A percentile compares a stretch with the other conserved stretches of the same genome.
Evolutionary conservation across 2,113 vertebrate species (phyloP).

Genomic region (Pelmatolapia mariae): DNA sequence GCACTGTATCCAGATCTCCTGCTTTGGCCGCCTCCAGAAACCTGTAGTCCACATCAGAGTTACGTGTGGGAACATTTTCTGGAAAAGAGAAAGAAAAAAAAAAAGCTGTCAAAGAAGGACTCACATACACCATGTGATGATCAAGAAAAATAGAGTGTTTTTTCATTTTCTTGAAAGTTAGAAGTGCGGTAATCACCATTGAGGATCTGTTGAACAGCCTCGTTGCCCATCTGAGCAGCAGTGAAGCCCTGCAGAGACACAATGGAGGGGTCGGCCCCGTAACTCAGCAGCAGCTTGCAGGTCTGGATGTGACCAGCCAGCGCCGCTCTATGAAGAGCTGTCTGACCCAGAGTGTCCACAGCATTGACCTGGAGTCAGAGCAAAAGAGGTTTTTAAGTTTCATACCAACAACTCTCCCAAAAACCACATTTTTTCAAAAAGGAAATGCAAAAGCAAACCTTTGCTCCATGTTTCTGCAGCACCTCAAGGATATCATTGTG

Average conservation of each 20-base stretch:
- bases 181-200: conserved; percentile 73
- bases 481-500: conserved; percentile 98
- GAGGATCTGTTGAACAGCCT: conserved; percentile 96
- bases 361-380: conserved; percentile 83
- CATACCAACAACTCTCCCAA: neutral
- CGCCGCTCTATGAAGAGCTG: conserved; percentile 88
- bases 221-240: conserved; percentile 95
- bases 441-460: conserved; percentile 67
- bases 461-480: conserved; percentile 96
- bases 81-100: neutral
- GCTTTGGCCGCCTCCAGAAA: conserved; percentile 97
- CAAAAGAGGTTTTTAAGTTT: neutral
- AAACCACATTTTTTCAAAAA: neutral
- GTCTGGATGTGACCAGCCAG: conserved; percentile 95
- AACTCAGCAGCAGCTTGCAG: conserved; percentile 90
- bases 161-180: neutral
- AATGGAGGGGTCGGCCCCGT: conserved; percentile 90
- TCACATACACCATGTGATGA: neutral
- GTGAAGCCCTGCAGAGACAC: conserved; percentile 97
- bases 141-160: fast-evolving
- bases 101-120: neutral
- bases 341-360: conserved; percentile 94
- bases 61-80: conserved; percentile 94
- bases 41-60: conserved; percentile 96
- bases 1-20: conserved; percentile 97